A percentile compares a stretch with the other conserved stretches of the same genome.
phyloP scores from a whole-genome alignment of 1,140 invertebrate species.

The Anoplolepis gracilipes region DNA sequence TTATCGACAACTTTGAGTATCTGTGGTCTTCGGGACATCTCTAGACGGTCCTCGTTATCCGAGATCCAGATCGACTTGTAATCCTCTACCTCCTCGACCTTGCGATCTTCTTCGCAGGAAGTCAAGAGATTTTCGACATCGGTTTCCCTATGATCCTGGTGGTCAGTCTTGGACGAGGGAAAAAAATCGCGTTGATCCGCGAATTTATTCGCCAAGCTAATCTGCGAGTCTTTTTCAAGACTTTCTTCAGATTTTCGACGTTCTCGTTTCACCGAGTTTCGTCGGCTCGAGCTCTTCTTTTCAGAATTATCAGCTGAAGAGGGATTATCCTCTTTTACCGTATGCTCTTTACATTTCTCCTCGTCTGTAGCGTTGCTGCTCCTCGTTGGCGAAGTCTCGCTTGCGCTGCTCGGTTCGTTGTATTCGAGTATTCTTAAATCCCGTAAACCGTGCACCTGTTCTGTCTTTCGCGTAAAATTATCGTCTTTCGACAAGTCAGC shows the following conservation, averaged over 20 bases:
- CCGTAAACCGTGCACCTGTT: background rate
- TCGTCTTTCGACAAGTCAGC: slow-evolving; percentile 59
- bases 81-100: slow-evolving; percentile 77
- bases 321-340: slow-evolving; percentile 47
- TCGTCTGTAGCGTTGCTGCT: slow-evolving; percentile 74
- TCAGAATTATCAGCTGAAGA: background rate
- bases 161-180: slow-evolving; percentile 35
- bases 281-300: background rate
- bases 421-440: slow-evolving; percentile 50
- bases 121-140: slow-evolving; percentile 64
- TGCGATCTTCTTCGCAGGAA: slow-evolving; percentile 26
- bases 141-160: slow-evolving; percentile 35
- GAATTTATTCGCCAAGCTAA: background rate
- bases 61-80: slow-evolving; percentile 82
- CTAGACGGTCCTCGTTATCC: slow-evolving; percentile 77
- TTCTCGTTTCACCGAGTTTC: background rate
- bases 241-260: slow-evolving; percentile 33
- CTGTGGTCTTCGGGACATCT: slow-evolving; percentile 84
- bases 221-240: slow-evolving; percentile 14
- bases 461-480: slow-evolving; percentile 33
- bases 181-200: background rate
- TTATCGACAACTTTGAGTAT: slow-evolving; percentile 83
- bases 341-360: slow-evolving; percentile 74
- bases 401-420: background rate
- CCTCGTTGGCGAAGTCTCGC: slow-evolving; percentile 33